These are phyloP conservation scores for Chloropsis hardwickii DNA, from an alignment of 2,113 vertebrate species.

Conservation along the genomic window DNA sequence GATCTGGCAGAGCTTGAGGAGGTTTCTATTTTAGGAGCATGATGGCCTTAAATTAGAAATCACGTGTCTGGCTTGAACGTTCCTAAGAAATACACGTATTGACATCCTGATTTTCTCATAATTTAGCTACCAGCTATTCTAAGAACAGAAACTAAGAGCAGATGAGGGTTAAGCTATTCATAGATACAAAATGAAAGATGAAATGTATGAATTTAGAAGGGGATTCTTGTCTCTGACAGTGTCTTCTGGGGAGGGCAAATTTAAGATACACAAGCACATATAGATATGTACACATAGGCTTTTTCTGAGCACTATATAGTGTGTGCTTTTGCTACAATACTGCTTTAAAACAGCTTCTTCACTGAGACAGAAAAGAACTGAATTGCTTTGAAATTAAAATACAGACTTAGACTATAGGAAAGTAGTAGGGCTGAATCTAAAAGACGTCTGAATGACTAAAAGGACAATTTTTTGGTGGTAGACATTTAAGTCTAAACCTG, in stretches of 20 bases:
- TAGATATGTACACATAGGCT: background rate
- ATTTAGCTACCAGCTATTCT: conserved; percentile 50
- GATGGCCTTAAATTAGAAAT: conserved; percentile 28
- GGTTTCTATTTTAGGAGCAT: conserved; percentile 35
- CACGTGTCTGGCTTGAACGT: background rate
- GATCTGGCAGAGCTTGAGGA: conserved; percentile 20
- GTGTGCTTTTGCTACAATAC: background rate
- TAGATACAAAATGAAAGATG: conserved; percentile 5
- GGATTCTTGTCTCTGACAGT: background rate
- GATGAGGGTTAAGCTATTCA: conserved; percentile 44
- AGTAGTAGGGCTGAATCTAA: background rate
- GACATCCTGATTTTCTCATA: conserved; percentile 45
- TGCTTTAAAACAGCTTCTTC: background rate
- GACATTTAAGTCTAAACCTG: background rate
- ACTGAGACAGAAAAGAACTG: background rate
- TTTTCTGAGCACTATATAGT: background rate
- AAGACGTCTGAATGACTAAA: background rate
- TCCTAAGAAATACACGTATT: conserved; percentile 30
- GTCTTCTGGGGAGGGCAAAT: background rate
- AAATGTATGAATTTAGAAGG: background rate
- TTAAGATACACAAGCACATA: background rate
- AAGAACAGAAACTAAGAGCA: conserved; percentile 2
- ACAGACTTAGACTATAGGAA: background rate
- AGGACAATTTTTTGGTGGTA: background rate
- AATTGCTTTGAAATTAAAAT: background rate